Base-by-base conservation (phyloP, 2,113 vertebrate genomes). In the Albula glossodonta region DNA sequence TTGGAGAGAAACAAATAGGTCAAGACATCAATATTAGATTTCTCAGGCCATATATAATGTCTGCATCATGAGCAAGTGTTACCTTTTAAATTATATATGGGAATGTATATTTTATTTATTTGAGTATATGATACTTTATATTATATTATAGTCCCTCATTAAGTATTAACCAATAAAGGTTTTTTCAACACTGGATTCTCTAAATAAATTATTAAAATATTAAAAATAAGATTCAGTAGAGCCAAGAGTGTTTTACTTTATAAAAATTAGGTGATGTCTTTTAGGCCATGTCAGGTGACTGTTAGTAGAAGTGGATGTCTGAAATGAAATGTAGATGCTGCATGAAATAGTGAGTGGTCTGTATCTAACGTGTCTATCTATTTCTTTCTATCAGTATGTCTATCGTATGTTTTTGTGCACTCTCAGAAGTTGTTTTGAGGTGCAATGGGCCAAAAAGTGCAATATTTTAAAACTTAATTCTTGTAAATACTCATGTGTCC, bases 381-480 rank as follows among this genome's bases (percentile, higher is more conserved):
- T 90, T 52, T 84, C 93, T 95, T 94, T 91, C 85, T 94, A 91
- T 92, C 95, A 96, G 93, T 96, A 94, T 89, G 87, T 82, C 89
- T 50, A 51, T 89, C 41, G 31, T 83, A 56, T 80, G 85, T 85
- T 81, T 89, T 90, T 89, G 86, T 90, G 95, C 95, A 94, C 95
- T 95, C 96, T 97, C 96, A 95, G 90, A 90, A 85, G 10, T 84
- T 83, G 19, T 85, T 93, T 86, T 95, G 96, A 96, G 97, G 95
- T 94, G 96, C 94, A 93, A 96, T 96, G 96, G 97, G 97, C 97
- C 97, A 97, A 95, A 95, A 97, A 96, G 97, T 97, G 97, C 97
- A 97, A 97, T 97, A 97, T 97, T 97, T 96, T 94, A 95, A 94
- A 93, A 96, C 93, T 95, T 96, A 94, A 93, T 96, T 92, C 92